phyloP scores from a whole-genome alignment of 2,797 vertebrate genomes.

The Margarornis squamiger region DNA sequence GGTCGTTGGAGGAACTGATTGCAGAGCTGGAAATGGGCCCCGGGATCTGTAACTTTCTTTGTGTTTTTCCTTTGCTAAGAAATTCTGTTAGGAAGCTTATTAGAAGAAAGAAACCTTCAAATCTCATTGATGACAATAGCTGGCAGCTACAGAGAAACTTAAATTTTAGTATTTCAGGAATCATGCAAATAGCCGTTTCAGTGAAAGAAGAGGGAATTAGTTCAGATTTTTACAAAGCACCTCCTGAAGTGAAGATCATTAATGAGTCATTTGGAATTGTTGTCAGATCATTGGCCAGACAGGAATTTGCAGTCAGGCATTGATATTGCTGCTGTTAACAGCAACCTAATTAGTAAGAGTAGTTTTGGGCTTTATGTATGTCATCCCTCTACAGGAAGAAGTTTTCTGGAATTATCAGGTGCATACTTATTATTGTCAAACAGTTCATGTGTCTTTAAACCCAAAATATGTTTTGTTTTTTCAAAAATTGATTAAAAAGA shows the following conservation, averaged over 20 bases:
- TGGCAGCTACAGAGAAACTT: conserved; percentile 6
- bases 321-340: conserved; percentile 14
- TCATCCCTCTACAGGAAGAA: not conserved
- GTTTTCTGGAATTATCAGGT: not conserved
- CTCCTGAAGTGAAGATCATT: conserved; percentile 28
- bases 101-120: not conserved
- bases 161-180: not conserved
- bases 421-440: not conserved
- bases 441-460: not conserved
- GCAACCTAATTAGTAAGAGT: not conserved
- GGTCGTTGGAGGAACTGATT: not conserved
- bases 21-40: not conserved
- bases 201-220: not conserved
- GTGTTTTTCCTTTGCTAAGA: not conserved
- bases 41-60: not conserved
- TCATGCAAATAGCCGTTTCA: not conserved
- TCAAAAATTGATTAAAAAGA: not conserved
- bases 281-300: conserved; percentile 13
- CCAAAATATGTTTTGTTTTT: not conserved
- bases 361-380: not conserved
- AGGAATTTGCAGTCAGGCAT: not conserved
- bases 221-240: not conserved
- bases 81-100: not conserved
- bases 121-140: not conserved
- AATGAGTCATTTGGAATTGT: conserved; percentile 37